Percentiles rank a stretch among this genome's conserved stretches.
These are phyloP conservation scores for Ibycter americanus DNA, from an alignment of 2,797 vertebrate genomes.

Conservation along the genomic window DNA sequence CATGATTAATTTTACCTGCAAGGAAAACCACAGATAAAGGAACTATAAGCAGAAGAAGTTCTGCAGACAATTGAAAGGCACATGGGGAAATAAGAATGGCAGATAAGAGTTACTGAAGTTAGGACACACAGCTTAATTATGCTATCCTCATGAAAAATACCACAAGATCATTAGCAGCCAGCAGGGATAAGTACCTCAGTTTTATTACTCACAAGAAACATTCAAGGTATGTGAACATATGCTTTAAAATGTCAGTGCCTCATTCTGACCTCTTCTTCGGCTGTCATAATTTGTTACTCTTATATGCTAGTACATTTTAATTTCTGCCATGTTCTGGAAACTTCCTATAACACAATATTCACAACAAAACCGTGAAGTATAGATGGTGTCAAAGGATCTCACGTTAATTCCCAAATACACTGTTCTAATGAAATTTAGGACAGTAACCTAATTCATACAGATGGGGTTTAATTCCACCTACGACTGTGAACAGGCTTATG, in stretches of 20 bases:
- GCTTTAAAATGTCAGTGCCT: constrained; percentile 51
- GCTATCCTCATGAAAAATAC: not conserved
- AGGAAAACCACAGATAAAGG: not conserved
- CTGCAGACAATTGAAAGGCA: not conserved
- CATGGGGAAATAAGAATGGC: not conserved
- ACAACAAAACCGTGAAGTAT: not conserved
- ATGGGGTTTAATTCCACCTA: not conserved
- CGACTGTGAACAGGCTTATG: not conserved
- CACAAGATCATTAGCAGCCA: constrained; percentile 23
- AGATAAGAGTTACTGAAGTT: not conserved
- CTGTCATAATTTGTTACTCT: constrained; percentile 35
- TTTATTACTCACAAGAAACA: constrained; percentile 54
- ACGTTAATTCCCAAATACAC: not conserved
- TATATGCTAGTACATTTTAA: constrained; percentile 13
- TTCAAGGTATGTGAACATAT: constrained; percentile 45
- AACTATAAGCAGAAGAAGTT: not conserved
- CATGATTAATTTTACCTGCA: not conserved
- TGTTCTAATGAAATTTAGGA: not conserved
- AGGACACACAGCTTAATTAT: not conserved
- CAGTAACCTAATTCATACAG: not conserved
- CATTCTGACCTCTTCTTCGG: constrained; percentile 33
- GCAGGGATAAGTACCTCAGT: constrained; percentile 11
- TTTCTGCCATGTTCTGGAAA: not conserved
- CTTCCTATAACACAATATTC: not conserved
- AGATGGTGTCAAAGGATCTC: not conserved